Conservation (phyloP, 2,797 vertebrate species). For the Diplodus puntazzo region DNA sequence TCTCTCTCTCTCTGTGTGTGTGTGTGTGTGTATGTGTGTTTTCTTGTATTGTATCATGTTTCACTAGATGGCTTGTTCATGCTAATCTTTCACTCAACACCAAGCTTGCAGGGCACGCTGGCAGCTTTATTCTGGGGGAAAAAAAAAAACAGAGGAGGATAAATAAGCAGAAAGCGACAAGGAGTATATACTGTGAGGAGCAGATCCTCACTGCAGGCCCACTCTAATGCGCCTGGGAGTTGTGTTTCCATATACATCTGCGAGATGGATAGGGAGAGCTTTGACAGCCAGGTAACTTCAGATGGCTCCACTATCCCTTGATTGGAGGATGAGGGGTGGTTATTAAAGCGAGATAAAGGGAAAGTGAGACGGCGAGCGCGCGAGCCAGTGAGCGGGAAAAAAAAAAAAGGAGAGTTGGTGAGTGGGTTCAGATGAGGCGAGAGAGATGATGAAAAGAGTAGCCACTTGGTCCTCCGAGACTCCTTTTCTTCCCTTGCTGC, state of each 20-base stretch:
- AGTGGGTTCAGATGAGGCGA: constrained; percentile 77
- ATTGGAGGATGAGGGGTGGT: constrained; percentile 69
- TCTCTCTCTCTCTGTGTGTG: constrained; percentile 7
- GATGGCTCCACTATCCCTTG: constrained; percentile 63
- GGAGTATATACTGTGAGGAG: constrained; percentile 38
- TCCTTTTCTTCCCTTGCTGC: constrained; percentile 79
- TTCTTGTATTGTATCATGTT: constrained; percentile 72
- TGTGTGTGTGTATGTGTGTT: constrained; percentile 11
- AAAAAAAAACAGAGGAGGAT: constrained; percentile 46
- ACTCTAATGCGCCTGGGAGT: constrained; percentile 30
- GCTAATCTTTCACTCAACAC: constrained; percentile 83
- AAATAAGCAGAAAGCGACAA: constrained; percentile 60
- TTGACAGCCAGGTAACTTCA: constrained; percentile 71
- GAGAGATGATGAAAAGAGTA: constrained; percentile 85
- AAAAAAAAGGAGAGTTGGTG: constrained; percentile 52
- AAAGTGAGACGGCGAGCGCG: constrained; percentile 67
- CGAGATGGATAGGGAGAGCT: constrained; percentile 52
- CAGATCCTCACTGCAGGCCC: constrained; percentile 49
- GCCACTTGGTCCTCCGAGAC: constrained; percentile 83
- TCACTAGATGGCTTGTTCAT: constrained; percentile 71
- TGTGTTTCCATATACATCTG: constrained; percentile 36
- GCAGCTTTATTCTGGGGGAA: constrained; percentile 60
- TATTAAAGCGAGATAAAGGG: constrained; percentile 73
- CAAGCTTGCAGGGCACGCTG: constrained; percentile 72
- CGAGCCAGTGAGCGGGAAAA: constrained; percentile 39